Base-by-base conservation (phyloP, 2,888 invertebrate genomes). In the Panorpa germanica region DNA sequence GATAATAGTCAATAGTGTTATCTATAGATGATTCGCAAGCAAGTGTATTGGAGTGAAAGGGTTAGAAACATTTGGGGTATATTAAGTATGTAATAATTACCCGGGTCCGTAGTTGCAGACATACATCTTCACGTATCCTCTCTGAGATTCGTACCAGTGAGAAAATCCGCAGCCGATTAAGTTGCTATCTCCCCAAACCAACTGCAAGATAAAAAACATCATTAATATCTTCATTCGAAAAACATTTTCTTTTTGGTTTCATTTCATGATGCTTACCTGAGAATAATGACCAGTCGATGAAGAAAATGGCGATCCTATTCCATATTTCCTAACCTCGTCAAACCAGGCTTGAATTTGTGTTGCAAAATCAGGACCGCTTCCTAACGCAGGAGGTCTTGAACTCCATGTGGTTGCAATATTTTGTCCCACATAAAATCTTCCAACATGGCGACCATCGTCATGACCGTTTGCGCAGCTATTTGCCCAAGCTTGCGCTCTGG, bases 111-210 rank as follows among this genome's bases (percentile, higher is more conserved):
- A 82, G 57, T 82, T 82, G 61, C 82, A 83, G 31, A 82, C 75
- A 53, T 80, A 82, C 35, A 78, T 63, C 52, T 78, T 81, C 39
- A 77, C 77, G 51, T 76, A 81, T 40, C 82, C 80, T 40, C 82
- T 80, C 40, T 66, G 57, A 3, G 67, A 63, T 43, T 81, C 77
- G 46, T 74, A 73, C 56, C 78, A 88, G 53, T 73, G 80, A 1
- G 82, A 66, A 49, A 68, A 86, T 16, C 88, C 88, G 48, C 88
- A 90, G 34, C 90, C 90, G 31, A 90, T 66, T 39, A 75, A 61
- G 45, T 73, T 73, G 8, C 85, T 81, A 47, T 78, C 73, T 33
- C 80, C 78, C 88, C 88, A 90, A 31, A 86, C 72, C 53, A 88
- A 63, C 81, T 88, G 50, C 12, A 54, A 55, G 33, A 40, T 35